Percentiles rank a stretch among this genome's conserved stretches.
Conservation (phyloP, 2,797 vertebrate species). For the Muscicapa comitata region DNA sequence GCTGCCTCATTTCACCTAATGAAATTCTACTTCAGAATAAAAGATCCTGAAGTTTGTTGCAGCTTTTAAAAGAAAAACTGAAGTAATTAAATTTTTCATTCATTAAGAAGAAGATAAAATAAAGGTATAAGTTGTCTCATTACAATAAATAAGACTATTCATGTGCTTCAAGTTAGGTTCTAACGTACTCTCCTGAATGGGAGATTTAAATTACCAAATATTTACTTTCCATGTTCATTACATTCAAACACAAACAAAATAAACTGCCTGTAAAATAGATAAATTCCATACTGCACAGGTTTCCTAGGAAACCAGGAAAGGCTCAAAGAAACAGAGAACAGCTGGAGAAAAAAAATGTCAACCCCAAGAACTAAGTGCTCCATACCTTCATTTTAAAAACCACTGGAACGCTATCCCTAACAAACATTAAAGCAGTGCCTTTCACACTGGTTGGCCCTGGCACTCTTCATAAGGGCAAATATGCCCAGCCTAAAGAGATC, state of each 20-base stretch:
- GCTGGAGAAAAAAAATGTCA: not conserved
- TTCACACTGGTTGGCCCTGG: not conserved
- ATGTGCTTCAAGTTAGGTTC: not conserved
- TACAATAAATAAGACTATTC: not conserved
- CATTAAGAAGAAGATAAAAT: not conserved
- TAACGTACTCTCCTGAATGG: not conserved
- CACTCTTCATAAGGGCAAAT: not conserved
- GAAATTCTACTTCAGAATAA: not conserved
- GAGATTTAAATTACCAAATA: not conserved
- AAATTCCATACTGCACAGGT: not conserved
- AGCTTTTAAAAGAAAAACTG: not conserved
- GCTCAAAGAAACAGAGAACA: slow-evolving; percentile 5
- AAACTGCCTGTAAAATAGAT: not conserved
- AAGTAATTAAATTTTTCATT: not conserved
- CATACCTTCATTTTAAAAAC: not conserved
- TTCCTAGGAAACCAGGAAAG: slow-evolving; percentile 9
- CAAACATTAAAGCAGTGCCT: not conserved
- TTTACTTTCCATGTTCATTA: not conserved
- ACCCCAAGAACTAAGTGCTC: not conserved
- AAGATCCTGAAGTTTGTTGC: not conserved
- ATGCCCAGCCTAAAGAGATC: not conserved
- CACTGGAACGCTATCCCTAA: not conserved
- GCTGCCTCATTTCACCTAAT: not conserved
- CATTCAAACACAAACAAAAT: not conserved
- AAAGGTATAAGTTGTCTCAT: not conserved